These are phyloP conservation scores for Phasia obesa DNA, from an alignment of 2,888 invertebrate genomes.

Conservation along the genomic window DNA sequence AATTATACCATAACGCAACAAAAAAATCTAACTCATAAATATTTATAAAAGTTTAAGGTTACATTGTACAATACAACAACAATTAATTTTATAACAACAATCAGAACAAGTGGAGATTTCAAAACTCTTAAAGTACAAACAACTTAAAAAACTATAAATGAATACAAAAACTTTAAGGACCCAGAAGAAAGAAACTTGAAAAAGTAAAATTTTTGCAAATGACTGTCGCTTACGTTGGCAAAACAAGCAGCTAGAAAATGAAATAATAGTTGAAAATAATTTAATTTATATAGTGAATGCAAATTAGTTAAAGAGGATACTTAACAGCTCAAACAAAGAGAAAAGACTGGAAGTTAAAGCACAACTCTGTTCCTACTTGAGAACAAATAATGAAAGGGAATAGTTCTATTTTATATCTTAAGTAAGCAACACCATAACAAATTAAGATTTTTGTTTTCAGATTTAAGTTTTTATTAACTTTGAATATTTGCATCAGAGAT, in stretches of 20 bases:
- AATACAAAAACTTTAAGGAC: slow-evolving; percentile 30
- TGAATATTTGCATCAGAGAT: not conserved
- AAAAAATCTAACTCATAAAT: no score
- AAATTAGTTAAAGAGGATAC: slow-evolving; percentile 60
- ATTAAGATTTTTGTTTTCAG: not conserved
- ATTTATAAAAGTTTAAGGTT: slow-evolving; percentile 31
- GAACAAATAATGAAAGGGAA: not conserved
- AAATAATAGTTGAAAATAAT: slow-evolving; percentile 57
- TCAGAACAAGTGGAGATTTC: slow-evolving; percentile 26
- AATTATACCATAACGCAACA: not conserved
- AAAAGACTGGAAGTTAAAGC: not conserved
- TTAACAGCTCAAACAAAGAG: slow-evolving; percentile 35
- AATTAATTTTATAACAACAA: slow-evolving; percentile 29
- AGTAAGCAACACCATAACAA: slow-evolving; percentile 34
- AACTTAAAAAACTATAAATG: slow-evolving; percentile 12
- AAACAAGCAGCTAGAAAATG: slow-evolving; percentile 6
- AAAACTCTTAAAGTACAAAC: slow-evolving; percentile 4
- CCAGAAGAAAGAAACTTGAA: slow-evolving; percentile 25
- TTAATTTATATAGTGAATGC: slow-evolving; percentile 61
- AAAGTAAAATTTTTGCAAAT: slow-evolving; percentile 26
- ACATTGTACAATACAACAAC: slow-evolving; percentile 5
- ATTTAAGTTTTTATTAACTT: slow-evolving; percentile 14
- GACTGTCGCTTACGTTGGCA: slow-evolving; percentile 5
- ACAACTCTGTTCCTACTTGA: slow-evolving; percentile 10
- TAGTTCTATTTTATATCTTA: slow-evolving; percentile 32